phyloP scores from a whole-genome alignment of 37 sponge, comb jelly and placozoan genomes.

The Cladorhizidae sp. region DNA sequence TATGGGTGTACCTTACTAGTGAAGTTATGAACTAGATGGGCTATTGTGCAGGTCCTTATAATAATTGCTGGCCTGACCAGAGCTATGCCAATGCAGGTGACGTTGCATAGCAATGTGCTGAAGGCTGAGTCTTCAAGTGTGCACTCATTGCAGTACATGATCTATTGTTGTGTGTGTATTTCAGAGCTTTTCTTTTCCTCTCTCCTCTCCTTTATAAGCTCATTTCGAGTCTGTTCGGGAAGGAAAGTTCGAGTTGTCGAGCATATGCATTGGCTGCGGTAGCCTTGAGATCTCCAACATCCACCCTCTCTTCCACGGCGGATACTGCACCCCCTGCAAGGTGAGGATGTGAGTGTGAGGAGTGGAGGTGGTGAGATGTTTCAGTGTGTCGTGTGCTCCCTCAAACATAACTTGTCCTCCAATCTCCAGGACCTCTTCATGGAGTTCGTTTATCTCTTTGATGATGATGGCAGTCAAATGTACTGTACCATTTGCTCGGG shows the following conservation, averaged over 20 bases:
- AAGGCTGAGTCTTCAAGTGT: no score
- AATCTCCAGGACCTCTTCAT: constrained; percentile 58
- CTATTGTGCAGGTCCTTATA: no score
- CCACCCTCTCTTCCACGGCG: constrained; percentile 88
- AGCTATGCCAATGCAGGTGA: no score
- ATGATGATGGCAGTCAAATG: constrained; percentile 89
- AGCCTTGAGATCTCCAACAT: constrained; percentile 16
- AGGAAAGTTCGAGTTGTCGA: constrained; percentile 35
- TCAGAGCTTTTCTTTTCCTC: no score
- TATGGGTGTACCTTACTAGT: no score
- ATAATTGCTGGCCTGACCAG: no score
- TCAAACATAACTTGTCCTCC: no score
- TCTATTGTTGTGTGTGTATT: no score
- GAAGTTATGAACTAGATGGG: no score
- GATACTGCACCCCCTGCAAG: constrained; percentile 79
- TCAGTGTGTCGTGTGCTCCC: not conserved
- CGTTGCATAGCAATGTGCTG: no score
- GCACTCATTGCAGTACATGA: no score
- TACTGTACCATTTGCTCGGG: constrained; percentile 91
- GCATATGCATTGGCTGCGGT: constrained; percentile 79
- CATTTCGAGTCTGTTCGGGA: constrained; percentile 50
- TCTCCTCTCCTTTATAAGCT: constrained; percentile 18
- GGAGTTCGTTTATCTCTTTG: constrained; percentile 83
- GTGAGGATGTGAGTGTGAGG: not conserved
- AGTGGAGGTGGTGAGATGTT: no score